Evolutionary conservation across 2,888 invertebrate species (phyloP), one percentile per base, ranked within the genome.

Genomic region (Andrena marginata): DNA sequence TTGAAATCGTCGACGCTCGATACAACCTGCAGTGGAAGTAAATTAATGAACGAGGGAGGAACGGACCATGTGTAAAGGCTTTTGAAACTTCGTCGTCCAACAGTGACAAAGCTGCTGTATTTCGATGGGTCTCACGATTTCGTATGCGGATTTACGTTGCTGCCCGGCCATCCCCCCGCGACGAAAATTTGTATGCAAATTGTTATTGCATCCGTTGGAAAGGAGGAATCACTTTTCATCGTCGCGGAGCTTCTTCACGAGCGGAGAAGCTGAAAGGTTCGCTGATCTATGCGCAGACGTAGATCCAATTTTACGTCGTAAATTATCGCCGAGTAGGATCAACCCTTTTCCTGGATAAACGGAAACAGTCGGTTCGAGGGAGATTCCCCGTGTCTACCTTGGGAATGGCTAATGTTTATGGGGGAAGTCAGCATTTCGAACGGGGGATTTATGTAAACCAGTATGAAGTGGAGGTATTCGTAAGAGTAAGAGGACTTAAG

Each of bases 151-250:
- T 70, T 70, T 20, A 26, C 59, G 49, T 5, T 10, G 23, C 48
- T 8, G 20, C 7, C 6, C 13, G 2, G 48, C 16, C n/a, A 10
- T 0, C 0, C 33, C 6, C 29, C 10, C 4, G 35, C 23, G 20
- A 29, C 16, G 48, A 16, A n/a, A 56, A 80, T 80, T 80, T 63
- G 6, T 42, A 80, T 80, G 67, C 54, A 73, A 80, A 80, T 80
- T 51, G 10, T 29, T 8, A 20, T 56, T 26, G 48, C 13, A 8
- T 33, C 54, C 26, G 23, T 59, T 13, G n/a, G 26, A 10, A 23
- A 42, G 42, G 7, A 10, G 26, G 16, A 54, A 33, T 35, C 20
- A 13, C 13, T 31, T 64, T 42, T 42, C 49, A 29, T 79, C 56
- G 2, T 35, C 16, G 6, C 29, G 8, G 26, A 8, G 13, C 2